Conservation (phyloP, 2,797 vertebrate species). For the Calcarius lapponicus region DNA sequence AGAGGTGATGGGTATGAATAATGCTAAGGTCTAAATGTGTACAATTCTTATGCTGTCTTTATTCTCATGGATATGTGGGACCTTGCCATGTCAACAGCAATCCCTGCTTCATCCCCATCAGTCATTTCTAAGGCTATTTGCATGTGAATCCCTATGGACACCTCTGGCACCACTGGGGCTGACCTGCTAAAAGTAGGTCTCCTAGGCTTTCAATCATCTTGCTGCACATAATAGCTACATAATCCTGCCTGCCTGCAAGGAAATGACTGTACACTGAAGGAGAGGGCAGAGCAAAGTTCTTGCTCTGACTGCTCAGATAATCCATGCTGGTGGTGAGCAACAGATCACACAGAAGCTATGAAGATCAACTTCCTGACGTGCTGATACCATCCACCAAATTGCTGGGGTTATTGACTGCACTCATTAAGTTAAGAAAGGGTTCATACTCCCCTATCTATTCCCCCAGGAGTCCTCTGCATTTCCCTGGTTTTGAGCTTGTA, state of each 20-base stretch:
- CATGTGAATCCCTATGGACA: conserved; percentile 78
- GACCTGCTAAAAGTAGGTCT: conserved; percentile 68
- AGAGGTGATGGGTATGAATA: conserved; percentile 49
- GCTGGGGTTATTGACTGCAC: background rate
- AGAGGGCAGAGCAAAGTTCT: conserved; percentile 37
- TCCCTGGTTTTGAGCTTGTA: background rate
- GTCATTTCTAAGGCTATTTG: conserved; percentile 77
- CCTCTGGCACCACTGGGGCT: conserved; percentile 67
- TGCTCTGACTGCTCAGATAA: background rate
- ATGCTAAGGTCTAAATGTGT: conserved; percentile 22
- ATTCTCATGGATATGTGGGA: conserved; percentile 60
- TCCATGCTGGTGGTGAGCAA: background rate
- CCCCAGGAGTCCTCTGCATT: background rate
- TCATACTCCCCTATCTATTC: accelerated
- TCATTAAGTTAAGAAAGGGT: background rate
- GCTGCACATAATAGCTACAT: conserved; percentile 65
- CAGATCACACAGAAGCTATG: background rate
- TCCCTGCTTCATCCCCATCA: conserved; percentile 55
- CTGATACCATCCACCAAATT: background rate
- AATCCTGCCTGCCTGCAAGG: conserved; percentile 58
- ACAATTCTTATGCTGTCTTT: conserved; percentile 22
- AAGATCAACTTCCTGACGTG: background rate
- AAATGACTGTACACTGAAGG: conserved; percentile 28
- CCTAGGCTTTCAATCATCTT: conserved; percentile 70
- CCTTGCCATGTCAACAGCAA: conserved; percentile 72